Conservation (phyloP, 2,797 vertebrate species). For the Mormyrops boulengeri region DNA sequence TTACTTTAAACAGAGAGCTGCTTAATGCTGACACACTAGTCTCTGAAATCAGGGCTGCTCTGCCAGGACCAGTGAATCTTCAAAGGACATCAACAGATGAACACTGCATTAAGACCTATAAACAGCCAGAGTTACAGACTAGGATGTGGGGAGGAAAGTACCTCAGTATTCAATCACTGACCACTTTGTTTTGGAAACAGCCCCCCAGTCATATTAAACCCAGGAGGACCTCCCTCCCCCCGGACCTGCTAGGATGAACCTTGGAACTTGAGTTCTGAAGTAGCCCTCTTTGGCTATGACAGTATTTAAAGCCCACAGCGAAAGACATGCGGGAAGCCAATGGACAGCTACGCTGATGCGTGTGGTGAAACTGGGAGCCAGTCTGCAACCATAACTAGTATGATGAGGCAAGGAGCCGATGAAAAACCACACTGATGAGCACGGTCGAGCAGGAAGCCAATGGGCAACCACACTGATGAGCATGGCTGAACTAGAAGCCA, state of each 20-base stretch:
- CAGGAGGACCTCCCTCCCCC: not conserved
- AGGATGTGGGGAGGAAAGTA: not conserved
- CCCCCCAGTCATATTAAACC: not conserved
- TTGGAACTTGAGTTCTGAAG: not conserved
- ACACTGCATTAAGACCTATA: not conserved
- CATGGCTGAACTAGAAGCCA: slow-evolving; percentile 94
- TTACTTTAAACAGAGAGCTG: not conserved
- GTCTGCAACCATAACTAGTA: slow-evolving; percentile 73
- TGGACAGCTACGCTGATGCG: not conserved
- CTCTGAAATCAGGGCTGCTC: not conserved
- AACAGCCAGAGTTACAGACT: not conserved
- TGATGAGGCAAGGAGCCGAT: slow-evolving; percentile 72
- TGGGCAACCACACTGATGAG: slow-evolving; percentile 78
- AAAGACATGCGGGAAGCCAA: not conserved
- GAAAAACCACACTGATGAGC: slow-evolving; percentile 71
- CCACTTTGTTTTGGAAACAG: not conserved
- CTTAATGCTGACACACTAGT: not conserved
- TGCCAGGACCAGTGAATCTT: not conserved
- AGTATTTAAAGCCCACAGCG: not conserved
- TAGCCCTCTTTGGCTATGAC: not conserved
- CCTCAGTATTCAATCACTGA: not conserved
- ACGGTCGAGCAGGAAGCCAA: slow-evolving; percentile 69
- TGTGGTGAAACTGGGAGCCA: slow-evolving; percentile 66
- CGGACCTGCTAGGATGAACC: not conserved
- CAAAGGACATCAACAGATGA: not conserved